Conservation (phyloP, 2,113 vertebrate genomes). For the Rhombomys opimus region DNA sequence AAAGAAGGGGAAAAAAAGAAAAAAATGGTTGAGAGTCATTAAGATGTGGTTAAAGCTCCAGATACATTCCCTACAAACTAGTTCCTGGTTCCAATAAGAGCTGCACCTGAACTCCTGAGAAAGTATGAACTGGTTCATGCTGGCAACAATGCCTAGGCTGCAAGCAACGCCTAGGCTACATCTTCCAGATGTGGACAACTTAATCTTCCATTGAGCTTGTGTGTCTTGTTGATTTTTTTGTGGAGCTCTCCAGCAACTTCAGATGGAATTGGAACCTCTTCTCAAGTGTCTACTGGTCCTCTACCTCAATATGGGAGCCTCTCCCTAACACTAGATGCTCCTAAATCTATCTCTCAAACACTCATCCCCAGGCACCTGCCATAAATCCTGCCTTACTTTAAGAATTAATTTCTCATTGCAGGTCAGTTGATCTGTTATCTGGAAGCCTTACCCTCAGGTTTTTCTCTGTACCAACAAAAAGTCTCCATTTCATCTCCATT, state of each 20-base stretch:
- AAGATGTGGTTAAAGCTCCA: neutral
- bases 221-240: neutral
- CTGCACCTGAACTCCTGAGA: neutral
- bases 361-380: neutral
- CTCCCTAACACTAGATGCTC: neutral
- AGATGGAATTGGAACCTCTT: neutral
- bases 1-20: neutral
- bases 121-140: neutral
- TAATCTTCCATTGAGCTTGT: neutral
- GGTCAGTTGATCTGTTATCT: neutral
- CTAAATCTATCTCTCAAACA: neutral
- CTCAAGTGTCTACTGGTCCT: neutral
- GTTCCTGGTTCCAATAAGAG: neutral
- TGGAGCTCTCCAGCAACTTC: neutral
- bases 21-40: neutral
- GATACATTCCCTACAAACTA: neutral
- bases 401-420: constrained; percentile 14
- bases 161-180: neutral
- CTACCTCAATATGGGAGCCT: neutral
- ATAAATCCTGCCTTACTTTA: neutral
- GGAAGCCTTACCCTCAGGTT: neutral
- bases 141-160: neutral
- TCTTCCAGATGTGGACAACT: neutral
- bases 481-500: neutral
- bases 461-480: neutral